Conservation (phyloP, 2,888 invertebrate species). For the Xanthia togata region DNA sequence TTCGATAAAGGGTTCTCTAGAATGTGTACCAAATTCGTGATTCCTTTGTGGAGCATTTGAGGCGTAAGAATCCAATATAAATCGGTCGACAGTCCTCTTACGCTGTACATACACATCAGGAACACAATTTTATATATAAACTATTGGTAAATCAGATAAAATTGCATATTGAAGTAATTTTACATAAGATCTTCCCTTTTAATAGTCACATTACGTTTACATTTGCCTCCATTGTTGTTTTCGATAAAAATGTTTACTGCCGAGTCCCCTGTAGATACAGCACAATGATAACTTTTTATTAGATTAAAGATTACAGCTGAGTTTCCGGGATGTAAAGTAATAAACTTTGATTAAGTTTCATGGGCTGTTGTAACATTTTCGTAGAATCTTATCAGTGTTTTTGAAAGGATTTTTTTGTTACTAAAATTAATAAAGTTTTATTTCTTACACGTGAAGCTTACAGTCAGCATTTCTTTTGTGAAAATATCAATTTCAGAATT, state of each 20-base stretch:
- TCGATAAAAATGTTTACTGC: conserved; percentile 18
- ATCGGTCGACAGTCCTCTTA: conserved; percentile 66
- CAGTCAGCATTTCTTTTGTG: neutral
- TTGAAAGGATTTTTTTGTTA: neutral
- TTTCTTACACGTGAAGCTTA: neutral
- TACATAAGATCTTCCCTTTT: conserved; percentile 32
- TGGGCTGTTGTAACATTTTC: neutral
- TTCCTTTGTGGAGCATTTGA: conserved; percentile 74
- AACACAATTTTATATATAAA: conserved; percentile 61
- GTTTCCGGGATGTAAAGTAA: conserved; percentile 7
- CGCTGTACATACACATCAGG: conserved; percentile 57
- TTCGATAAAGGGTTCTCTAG: conserved; percentile 59
- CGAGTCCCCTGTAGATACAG: conserved; percentile 21
- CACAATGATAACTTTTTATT: conserved; percentile 48
- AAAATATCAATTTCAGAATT: conserved; percentile 9
- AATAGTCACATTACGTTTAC: conserved; percentile 21
- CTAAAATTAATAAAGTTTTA: neutral
- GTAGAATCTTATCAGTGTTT: neutral
- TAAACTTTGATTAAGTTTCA: conserved; percentile 41
- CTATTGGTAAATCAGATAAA: conserved; percentile 59
- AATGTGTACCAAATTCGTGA: conserved; percentile 71
- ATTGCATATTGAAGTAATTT: conserved; percentile 48
- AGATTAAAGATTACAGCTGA: conserved; percentile 21
- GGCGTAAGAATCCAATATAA: conserved; percentile 81
- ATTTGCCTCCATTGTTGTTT: conserved; percentile 9